Evolutionary conservation across 2,113 vertebrate genomes (phyloP).

Genomic region (Ascaphus truei): DNA sequence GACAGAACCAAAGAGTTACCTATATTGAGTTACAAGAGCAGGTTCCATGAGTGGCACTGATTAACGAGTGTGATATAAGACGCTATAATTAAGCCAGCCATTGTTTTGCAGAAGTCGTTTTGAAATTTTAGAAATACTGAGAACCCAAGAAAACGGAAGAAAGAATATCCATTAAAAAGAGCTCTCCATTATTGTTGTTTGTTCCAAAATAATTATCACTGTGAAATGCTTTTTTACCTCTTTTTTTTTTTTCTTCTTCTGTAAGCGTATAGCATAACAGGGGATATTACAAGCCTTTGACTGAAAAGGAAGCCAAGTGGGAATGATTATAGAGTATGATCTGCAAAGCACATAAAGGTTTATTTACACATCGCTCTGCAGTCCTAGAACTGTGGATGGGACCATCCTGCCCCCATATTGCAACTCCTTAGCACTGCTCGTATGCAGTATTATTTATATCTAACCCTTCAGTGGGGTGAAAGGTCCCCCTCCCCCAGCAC

Average conservation of each 20-base stretch:
- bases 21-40: constrained; percentile 7
- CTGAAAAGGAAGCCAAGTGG: neutral
- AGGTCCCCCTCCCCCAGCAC: no score
- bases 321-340: constrained; percentile 13
- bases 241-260: neutral
- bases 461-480: no score
- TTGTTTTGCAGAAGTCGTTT: constrained; percentile 25
- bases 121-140: constrained; percentile 9
- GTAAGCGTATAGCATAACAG: constrained; percentile 9
- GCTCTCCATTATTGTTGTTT: neutral
- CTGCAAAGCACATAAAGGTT: constrained; percentile 4
- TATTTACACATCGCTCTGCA: constrained; percentile 1
- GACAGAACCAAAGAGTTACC: neutral
- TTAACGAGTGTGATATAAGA: constrained; percentile 20
- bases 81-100: constrained; percentile 1
- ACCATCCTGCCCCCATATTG: no score
- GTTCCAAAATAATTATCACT: neutral
- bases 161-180: neutral
- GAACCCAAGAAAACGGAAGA: neutral
- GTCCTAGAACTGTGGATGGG: neutral
- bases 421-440: no score
- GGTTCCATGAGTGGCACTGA: constrained; percentile 1
- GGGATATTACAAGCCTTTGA: neutral
- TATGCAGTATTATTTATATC: no score
- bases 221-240: neutral